phyloP scores from a whole-genome alignment of 1,140 invertebrate genomes.

The Pentalonia nigronervosa region DNA sequence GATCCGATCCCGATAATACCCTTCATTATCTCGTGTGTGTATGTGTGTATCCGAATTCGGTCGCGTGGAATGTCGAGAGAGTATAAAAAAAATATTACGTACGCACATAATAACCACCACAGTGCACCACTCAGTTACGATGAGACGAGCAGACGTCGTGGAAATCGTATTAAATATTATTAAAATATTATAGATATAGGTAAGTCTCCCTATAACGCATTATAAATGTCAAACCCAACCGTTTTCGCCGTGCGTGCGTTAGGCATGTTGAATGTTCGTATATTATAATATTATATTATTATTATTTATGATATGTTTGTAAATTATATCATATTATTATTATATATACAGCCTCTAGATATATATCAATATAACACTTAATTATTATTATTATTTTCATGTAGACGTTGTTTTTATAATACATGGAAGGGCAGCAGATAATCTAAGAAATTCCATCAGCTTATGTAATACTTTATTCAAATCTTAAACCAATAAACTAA shows the following conservation, averaged over 20 bases:
- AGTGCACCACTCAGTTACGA: background rate
- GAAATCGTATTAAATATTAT: background rate
- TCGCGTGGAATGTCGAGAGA: background rate
- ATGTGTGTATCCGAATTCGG: background rate
- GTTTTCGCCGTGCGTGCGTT: slow-evolving; percentile 1
- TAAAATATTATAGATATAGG: background rate
- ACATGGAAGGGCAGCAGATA: background rate
- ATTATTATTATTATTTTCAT: background rate
- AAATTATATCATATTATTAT: too few species aligned
- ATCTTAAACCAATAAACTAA: background rate
- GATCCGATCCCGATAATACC: background rate
- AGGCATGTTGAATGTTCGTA: background rate
- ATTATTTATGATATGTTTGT: background rate
- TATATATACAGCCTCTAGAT: background rate
- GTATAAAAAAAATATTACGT: background rate
- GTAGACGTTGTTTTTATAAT: too few species aligned
- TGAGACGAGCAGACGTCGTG: background rate
- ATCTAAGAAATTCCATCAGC: background rate
- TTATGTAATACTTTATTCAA: background rate
- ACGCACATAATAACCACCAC: background rate
- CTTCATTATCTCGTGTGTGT: background rate
- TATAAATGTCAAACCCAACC: background rate
- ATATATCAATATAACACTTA: background rate
- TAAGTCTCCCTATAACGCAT: background rate
- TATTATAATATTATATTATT: too few species aligned